These are phyloP conservation scores for Nycticorax nycticorax DNA, from an alignment of 2,113 vertebrate species.

Conservation along the genomic window DNA sequence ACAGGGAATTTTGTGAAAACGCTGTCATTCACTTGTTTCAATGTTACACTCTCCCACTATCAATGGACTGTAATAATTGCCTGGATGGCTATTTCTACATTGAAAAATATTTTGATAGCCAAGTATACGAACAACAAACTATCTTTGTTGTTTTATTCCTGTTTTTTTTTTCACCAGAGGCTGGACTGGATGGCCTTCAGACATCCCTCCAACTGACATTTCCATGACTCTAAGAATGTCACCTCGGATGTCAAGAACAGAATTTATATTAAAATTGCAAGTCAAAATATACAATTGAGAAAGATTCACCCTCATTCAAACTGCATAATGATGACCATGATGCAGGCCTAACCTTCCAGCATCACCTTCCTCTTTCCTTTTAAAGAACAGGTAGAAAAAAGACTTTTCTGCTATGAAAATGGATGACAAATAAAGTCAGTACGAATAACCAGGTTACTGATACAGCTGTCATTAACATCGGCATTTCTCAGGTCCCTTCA, in stretches of 20 bases:
- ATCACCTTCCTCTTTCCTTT: background rate
- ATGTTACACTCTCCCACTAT: background rate
- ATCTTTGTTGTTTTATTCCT: background rate
- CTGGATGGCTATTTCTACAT: background rate
- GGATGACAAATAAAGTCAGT: background rate
- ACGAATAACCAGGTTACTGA: background rate
- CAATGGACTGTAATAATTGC: background rate
- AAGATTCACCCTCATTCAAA: background rate
- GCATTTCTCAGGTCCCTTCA: background rate
- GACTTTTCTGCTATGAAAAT: background rate
- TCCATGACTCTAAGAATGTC: background rate
- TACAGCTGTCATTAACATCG: background rate
- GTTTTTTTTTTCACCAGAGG: background rate
- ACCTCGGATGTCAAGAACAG: background rate
- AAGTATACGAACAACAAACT: background rate
- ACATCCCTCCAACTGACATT: background rate
- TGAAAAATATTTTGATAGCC: background rate
- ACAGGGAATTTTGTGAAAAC: background rate
- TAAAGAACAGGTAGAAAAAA: background rate
- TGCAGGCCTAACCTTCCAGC: background rate
- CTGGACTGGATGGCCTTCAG: background rate
- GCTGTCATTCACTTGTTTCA: background rate
- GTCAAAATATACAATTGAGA: background rate
- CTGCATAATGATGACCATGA: background rate
- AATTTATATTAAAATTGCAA: background rate